A percentile compares a stretch with the other conserved stretches of the same genome.
These are phyloP conservation scores for Stegophylla sp. DNA, from an alignment of 2,888 invertebrate species.

Conservation along the genomic window DNA sequence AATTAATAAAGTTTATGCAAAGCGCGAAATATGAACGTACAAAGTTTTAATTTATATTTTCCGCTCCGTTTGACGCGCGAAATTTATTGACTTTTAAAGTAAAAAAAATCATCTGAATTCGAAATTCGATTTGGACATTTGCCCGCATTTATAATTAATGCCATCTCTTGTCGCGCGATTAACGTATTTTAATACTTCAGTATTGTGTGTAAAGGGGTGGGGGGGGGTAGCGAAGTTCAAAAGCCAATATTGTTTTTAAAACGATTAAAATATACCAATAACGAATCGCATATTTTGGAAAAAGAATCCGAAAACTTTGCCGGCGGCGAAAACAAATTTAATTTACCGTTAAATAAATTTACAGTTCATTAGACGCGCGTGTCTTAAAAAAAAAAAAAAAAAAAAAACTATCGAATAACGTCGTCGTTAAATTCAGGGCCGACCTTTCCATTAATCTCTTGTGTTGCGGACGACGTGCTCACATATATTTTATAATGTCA, in stretches of 20 bases:
- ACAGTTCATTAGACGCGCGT: constrained; percentile 43
- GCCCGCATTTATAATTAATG: not conserved
- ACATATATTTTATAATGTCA: too few species aligned
- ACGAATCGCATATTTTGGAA: constrained; percentile 26
- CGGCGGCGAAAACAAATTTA: constrained; percentile 22
- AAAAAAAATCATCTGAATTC: not conserved
- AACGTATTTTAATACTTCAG: too few species aligned
- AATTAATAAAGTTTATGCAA: not conserved
- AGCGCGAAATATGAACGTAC: not conserved
- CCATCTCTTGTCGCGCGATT: not conserved
- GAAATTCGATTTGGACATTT: not conserved
- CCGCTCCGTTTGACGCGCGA: not conserved
- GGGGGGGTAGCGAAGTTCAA: not conserved
- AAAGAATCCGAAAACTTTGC: constrained; percentile 35
- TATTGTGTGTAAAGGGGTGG: too few species aligned
- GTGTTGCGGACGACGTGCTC: not conserved
- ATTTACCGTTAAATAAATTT: constrained; percentile 50
- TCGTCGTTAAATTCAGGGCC: not conserved
- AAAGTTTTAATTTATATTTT: constrained; percentile 1
- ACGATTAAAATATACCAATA: constrained; percentile 33
- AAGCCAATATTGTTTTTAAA: constrained; percentile 39
- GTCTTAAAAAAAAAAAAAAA: constrained; percentile 5
- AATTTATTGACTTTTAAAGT: not conserved
- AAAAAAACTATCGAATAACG: constrained; percentile 31
- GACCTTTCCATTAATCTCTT: constrained; percentile 20